Conservation (phyloP, 2,888 invertebrate species). For the Rhagonycha fulva region DNA sequence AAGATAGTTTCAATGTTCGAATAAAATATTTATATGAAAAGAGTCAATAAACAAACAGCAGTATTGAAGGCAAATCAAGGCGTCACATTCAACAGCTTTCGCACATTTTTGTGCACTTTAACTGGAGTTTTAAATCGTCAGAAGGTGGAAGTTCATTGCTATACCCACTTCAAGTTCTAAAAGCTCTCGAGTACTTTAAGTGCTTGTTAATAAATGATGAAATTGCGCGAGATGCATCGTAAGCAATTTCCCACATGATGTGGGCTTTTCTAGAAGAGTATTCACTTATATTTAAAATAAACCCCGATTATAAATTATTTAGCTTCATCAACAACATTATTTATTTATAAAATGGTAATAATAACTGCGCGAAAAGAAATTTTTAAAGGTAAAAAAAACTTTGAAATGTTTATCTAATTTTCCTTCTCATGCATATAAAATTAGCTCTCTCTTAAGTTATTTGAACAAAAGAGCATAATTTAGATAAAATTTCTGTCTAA, state of each 20-base stretch:
- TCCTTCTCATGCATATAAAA: not conserved
- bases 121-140: slow-evolving; percentile 18
- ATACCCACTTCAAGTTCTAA: slow-evolving; percentile 21
- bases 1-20: not conserved
- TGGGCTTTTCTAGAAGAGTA: not conserved
- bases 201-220: slow-evolving; percentile 29
- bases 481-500: not conserved
- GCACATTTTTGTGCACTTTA: slow-evolving; percentile 16
- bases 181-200: slow-evolving; percentile 29
- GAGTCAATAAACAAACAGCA: slow-evolving; percentile 7
- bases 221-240: slow-evolving; percentile 21
- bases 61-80: not conserved
- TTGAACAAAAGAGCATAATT: not conserved
- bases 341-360: not conserved
- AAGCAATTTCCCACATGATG: slow-evolving; percentile 21
- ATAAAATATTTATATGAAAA: not conserved
- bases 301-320: not conserved
- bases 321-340: not conserved
- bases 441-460: not conserved
- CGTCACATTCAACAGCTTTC: slow-evolving; percentile 12
- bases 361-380: not conserved
- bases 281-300: slow-evolving; percentile 8
- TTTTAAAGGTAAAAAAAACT: not conserved
- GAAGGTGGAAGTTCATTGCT: slow-evolving; percentile 3
- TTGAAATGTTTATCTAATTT: not conserved